Evolutionary conservation across 2,113 vertebrate genomes (phyloP), one percentile per base, ranked within the genome.

Genomic region (Hypocryptadius cinnamomeus): DNA sequence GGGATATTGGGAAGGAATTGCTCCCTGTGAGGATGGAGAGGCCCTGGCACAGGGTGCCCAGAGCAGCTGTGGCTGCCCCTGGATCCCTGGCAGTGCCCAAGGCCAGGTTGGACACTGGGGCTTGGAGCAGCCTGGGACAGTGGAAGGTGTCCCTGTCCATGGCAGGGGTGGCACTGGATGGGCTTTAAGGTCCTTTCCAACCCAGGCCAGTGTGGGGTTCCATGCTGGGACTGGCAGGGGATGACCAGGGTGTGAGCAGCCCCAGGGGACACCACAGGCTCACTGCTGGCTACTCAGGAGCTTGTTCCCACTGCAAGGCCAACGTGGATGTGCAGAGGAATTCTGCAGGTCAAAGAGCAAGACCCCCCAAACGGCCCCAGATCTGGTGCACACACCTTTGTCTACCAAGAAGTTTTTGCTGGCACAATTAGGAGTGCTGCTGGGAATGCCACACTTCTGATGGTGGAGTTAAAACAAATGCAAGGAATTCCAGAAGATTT

Each of bases 261-360:
- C 59, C 40, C 12, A 25, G 33, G 33, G 61, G 20, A 53, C 56
- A 40, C 20, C 63, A 14, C 24, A 31, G 40, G n/a, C 37, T 91
- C n/a, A 1, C 0, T 15, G 20, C 13, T 37, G 60, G 17, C 44
- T 8, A 27, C 66, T 57, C 48, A 54, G 69, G 61, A 60, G n/a
- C 40, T 27, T 3, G 0, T 10, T 57, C 39, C 24, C 48, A 3
- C 2, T 68, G 23, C 30, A 42, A 69, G 11, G 27, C 8, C 76
- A 25, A 2, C 0, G 1, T 1, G 42, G 50, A n/a, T 3, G 19
- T 5, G 3, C 1, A 45, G 24, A 37, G 33, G 35, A 50, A 47
- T 23, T 60, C 80, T 81, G 47, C 73, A 74, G 25, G 21, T 61
- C 70, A 31, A 30, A 50, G 9, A 80, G 25, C 15, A 47, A 59